Evolutionary conservation across 2,113 vertebrate genomes (phyloP).

Genomic region (Xiphorhynchus elegans): DNA sequence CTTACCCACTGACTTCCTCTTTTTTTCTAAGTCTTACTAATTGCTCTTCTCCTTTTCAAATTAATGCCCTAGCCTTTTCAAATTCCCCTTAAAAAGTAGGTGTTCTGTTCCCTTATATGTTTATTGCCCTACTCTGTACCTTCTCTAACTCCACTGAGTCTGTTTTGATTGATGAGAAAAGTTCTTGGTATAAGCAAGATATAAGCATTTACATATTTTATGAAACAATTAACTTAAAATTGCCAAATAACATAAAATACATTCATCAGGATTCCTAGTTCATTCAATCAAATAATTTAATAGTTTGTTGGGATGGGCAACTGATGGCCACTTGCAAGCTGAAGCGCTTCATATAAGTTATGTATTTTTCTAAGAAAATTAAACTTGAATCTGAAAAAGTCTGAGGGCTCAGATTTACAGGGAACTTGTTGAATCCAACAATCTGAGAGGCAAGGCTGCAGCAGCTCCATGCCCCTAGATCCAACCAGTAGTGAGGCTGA

Average conservation of each 20-base stretch:
- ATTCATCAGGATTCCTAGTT: background rate
- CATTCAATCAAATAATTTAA: background rate
- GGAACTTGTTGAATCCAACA: background rate
- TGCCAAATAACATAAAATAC: background rate
- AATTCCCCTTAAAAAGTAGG: background rate
- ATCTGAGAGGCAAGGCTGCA: background rate
- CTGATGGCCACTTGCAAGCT: background rate
- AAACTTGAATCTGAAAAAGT: background rate
- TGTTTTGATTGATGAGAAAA: background rate
- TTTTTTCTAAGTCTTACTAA: background rate
- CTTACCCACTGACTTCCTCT: background rate
- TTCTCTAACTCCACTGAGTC: background rate
- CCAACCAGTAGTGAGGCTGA: background rate
- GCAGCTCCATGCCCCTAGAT: background rate
- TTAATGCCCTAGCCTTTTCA: background rate
- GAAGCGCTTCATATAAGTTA: background rate
- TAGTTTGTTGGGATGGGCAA: background rate
- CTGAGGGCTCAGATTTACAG: background rate
- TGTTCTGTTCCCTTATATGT: background rate
- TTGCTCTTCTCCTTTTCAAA: background rate
- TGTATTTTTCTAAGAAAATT: background rate
- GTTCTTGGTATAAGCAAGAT: background rate
- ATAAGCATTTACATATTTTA: background rate
- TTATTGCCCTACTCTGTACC: background rate
- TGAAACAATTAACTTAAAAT: background rate